phyloP scores from a whole-genome alignment of 2,797 vertebrate genomes.

The Nasua narica region DNA sequence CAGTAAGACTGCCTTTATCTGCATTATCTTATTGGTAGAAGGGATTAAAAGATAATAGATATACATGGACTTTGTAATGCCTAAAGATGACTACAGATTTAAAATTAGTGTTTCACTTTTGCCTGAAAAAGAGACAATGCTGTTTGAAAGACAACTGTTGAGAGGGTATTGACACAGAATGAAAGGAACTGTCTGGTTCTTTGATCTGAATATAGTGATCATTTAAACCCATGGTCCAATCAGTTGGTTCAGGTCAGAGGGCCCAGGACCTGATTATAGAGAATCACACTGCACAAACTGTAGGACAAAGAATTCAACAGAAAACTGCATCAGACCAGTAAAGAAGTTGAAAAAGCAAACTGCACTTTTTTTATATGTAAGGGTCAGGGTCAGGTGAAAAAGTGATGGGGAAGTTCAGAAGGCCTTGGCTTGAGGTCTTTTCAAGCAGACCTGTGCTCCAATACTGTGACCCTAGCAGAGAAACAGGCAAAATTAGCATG shows the following conservation, averaged over 20 bases:
- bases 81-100: background rate
- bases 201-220: slow-evolving; percentile 7
- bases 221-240: slow-evolving; percentile 9
- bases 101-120: background rate
- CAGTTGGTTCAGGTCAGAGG: slow-evolving; percentile 51
- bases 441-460: background rate
- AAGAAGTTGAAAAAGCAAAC: background rate
- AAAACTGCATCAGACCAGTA: background rate
- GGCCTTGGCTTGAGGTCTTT: background rate
- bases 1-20: background rate
- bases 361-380: background rate
- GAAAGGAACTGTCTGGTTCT: background rate
- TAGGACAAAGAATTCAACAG: slow-evolving; percentile 41
- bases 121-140: background rate
- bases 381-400: slow-evolving; percentile 54
- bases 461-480: background rate
- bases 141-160: slow-evolving; percentile 1
- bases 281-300: slow-evolving; percentile 1
- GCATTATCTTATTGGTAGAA: background rate
- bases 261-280: slow-evolving; percentile 1
- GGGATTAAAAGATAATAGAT: background rate
- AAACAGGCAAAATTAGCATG: background rate
- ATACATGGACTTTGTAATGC: background rate
- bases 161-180: background rate
- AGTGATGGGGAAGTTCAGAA: background rate